These are phyloP conservation scores for Phenganax marumi DNA, from an alignment of 92 coral and sea anemone genomes.

Conservation along the genomic window DNA sequence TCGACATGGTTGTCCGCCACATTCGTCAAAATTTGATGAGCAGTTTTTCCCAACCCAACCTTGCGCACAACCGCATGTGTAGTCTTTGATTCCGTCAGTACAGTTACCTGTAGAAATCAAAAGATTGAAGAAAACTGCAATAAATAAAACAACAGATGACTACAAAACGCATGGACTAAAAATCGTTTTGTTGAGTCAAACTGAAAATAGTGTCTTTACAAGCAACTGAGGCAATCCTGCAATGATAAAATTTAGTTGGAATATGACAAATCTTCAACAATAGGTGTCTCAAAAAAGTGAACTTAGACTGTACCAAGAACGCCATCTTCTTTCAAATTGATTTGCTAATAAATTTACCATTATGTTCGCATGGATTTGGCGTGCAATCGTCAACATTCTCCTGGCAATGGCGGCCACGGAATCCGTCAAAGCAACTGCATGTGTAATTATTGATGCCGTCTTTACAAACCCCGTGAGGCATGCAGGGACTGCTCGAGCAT, in stretches of 20 bases:
- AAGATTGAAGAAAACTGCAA: not conserved
- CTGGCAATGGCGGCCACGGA: constrained; percentile 27
- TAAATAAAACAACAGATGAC: not conserved
- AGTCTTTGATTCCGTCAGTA: constrained; percentile 28
- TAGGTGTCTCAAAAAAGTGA: too few relatives aligned
- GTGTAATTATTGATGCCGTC: constrained; percentile 29
- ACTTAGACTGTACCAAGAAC: too few relatives aligned
- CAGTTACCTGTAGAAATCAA: constrained; percentile 17
- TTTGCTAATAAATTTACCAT: not conserved
- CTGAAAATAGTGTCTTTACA: too few relatives aligned
- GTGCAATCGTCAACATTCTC: constrained; percentile 32
- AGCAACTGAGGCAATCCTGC: too few relatives aligned
- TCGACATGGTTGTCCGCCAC: constrained; percentile 21
- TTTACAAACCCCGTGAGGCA: constrained; percentile 27
- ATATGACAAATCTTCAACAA: not conserved
- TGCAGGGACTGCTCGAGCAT: constrained; percentile 23
- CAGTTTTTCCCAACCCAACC: constrained; percentile 34
- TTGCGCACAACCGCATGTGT: constrained; percentile 12
- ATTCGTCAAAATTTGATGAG: constrained; percentile 24
- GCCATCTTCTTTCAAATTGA: not conserved
- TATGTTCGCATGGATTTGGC: constrained; percentile 18
- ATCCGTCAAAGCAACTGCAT: constrained; percentile 24
- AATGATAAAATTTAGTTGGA: not conserved
- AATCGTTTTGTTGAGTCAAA: too few relatives aligned
- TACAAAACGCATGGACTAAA: not conserved